Percentiles rank a stretch among this genome's conserved stretches.
Evolutionary conservation across 2,797 vertebrate genomes (phyloP).

Genomic region (Crocodylus rhombifer): DNA sequence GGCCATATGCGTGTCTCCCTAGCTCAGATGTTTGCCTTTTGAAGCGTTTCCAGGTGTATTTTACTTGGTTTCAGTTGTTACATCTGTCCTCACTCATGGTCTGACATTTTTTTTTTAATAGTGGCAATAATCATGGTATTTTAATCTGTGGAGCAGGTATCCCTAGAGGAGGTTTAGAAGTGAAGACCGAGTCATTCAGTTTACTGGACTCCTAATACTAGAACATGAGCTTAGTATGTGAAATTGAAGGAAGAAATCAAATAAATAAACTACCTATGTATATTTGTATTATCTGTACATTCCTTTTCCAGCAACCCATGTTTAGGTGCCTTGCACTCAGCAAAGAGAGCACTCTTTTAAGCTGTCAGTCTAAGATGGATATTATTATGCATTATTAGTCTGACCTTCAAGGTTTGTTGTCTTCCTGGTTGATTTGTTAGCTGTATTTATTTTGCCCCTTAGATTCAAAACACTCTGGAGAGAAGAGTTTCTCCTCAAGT

Average conservation of each 20-base stretch:
- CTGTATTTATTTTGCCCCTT: background rate
- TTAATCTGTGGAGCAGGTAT: background rate
- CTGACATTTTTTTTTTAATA: background rate
- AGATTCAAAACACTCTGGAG: rapidly evolving
- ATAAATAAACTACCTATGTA: too few species aligned
- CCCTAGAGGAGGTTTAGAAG: background rate
- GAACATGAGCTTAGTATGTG: background rate
- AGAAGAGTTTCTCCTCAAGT: background rate
- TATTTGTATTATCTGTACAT: background rate
- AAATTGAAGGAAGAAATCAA: background rate
- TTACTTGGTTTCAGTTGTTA: too few species aligned
- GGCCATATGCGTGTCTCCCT: too few species aligned
- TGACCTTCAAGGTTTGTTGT: too few species aligned
- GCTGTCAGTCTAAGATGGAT: background rate
- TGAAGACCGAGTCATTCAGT: background rate
- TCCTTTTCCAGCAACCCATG: background rate
- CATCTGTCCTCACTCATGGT: background rate
- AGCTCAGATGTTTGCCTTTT: too few species aligned
- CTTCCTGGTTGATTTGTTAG: background rate
- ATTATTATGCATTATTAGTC: background rate
- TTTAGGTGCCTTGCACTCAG: background rate
- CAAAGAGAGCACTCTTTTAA: background rate
- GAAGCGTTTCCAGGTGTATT: too few species aligned
- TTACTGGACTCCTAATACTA: background rate
- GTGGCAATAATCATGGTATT: background rate